phyloP scores from a whole-genome alignment of 2,797 vertebrate species.

The Rhabdomys pumilio region DNA sequence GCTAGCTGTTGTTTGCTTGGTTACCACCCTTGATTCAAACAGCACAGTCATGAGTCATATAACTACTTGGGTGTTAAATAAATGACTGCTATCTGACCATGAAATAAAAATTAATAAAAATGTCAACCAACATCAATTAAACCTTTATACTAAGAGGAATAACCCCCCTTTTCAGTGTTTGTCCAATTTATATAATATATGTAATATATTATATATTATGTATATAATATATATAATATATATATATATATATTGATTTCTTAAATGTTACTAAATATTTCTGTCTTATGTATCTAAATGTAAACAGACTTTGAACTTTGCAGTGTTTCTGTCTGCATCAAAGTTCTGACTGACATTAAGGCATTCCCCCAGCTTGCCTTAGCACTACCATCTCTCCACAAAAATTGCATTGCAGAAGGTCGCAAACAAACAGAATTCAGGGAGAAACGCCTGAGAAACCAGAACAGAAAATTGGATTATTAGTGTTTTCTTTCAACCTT shows the following conservation, averaged over 20 bases:
- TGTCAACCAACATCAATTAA: background rate
- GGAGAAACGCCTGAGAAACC: slow-evolving; percentile 3
- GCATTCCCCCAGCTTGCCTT: background rate
- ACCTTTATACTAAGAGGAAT: background rate
- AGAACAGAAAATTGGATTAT: slow-evolving; percentile 68
- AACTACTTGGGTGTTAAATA: slow-evolving; percentile 30
- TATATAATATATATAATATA: background rate
- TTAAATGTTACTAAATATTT: background rate
- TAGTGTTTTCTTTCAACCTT: slow-evolving; percentile 64
- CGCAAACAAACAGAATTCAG: background rate
- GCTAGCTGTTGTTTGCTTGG: background rate
- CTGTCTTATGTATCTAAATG: background rate
- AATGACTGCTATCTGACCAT: background rate
- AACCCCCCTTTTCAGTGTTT: background rate
- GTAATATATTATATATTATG: background rate
- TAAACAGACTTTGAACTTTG: slow-evolving; percentile 31
- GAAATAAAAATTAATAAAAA: background rate
- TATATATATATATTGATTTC: background rate
- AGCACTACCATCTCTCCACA: background rate
- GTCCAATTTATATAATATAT: background rate
- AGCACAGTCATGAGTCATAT: background rate
- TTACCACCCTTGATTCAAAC: background rate
- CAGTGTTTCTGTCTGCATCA: slow-evolving; percentile 40
- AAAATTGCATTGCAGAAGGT: slow-evolving; percentile 3
- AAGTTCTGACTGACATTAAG: background rate